Evolutionary conservation across 2,888 invertebrate genomes (phyloP).

Genomic region (Ametastegia equiseti): DNA sequence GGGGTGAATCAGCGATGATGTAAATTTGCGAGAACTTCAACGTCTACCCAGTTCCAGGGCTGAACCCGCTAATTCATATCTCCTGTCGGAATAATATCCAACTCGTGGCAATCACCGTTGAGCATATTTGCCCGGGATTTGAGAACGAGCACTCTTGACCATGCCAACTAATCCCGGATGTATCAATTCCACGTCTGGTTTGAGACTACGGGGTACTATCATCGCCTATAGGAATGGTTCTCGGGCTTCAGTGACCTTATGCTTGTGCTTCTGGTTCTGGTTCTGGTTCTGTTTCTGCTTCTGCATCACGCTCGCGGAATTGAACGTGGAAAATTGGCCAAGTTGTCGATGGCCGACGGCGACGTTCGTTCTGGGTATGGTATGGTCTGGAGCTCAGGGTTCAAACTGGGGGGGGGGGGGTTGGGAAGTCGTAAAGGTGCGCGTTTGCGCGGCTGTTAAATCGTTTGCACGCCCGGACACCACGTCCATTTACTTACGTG

Average conservation of each 20-base stretch:
- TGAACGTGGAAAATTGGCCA: conserved; percentile 52
- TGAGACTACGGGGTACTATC: background rate
- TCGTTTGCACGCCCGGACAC: background rate
- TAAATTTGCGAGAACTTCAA: conserved; percentile 54
- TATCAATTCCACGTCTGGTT: background rate
- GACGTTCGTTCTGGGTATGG: background rate
- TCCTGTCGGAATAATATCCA: conserved; percentile 30
- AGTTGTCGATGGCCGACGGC: conserved; percentile 53
- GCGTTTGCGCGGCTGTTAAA: background rate
- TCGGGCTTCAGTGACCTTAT: no score
- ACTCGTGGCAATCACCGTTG: conserved; percentile 24
- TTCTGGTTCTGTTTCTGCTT: no score
- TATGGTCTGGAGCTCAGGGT: no score
- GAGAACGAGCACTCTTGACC: background rate
- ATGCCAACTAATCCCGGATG: background rate
- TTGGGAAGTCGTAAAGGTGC: conserved; percentile 44
- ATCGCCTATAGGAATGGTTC: no score
- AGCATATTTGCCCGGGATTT: conserved; percentile 13
- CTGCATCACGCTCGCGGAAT: background rate
- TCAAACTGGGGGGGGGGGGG: no score
- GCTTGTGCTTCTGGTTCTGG: no score
- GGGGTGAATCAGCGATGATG: conserved; percentile 56
- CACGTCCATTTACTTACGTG: background rate
- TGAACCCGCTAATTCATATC: background rate
- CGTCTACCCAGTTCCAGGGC: conserved; percentile 5